Evolutionary conservation across 2,113 vertebrate genomes (phyloP).

Genomic region (Hirundichthys speculiger): DNA sequence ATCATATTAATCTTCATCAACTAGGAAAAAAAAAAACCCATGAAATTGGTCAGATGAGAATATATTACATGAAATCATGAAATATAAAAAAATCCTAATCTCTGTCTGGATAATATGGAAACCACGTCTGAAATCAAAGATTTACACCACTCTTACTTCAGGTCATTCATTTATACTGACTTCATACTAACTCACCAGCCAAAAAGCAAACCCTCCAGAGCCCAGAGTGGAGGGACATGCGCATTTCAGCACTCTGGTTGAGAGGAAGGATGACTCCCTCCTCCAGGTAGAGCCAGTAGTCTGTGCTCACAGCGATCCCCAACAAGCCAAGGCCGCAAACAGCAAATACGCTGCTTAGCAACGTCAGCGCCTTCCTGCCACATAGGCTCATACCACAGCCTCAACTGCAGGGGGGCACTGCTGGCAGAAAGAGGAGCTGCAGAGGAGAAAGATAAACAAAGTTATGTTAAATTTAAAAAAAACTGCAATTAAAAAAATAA

Average conservation of each 20-base stretch:
- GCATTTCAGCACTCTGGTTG: constrained; percentile 90
- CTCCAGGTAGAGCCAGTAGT: constrained; percentile 98
- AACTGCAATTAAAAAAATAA: too few relatives aligned
- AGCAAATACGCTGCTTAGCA: constrained; percentile 95
- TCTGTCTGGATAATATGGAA: too few relatives aligned
- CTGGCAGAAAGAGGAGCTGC: constrained; percentile 64
- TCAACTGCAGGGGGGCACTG: constrained; percentile 49
- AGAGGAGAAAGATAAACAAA: neutral
- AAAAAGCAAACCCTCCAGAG: constrained; percentile 97
- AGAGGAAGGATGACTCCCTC: constrained; percentile 91
- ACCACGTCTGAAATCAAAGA: too few relatives aligned
- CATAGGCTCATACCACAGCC: constrained; percentile 86
- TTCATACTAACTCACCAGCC: constrained; percentile 79
- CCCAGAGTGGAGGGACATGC: constrained; percentile 91
- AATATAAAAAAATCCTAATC: too few relatives aligned
- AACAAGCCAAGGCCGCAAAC: constrained; percentile 91
- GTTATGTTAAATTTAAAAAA: too few relatives aligned
- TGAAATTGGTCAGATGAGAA: too few relatives aligned
- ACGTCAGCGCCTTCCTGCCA: constrained; percentile 91
- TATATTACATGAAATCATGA: too few relatives aligned
- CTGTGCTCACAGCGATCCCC: constrained; percentile 93
- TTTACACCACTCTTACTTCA: neutral
- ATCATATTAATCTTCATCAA: too few relatives aligned
- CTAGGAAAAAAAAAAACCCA: too few relatives aligned
- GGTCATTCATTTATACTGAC: too few relatives aligned